phyloP scores from a whole-genome alignment of 1,140 invertebrate genomes.

The Gryon sp. region DNA sequence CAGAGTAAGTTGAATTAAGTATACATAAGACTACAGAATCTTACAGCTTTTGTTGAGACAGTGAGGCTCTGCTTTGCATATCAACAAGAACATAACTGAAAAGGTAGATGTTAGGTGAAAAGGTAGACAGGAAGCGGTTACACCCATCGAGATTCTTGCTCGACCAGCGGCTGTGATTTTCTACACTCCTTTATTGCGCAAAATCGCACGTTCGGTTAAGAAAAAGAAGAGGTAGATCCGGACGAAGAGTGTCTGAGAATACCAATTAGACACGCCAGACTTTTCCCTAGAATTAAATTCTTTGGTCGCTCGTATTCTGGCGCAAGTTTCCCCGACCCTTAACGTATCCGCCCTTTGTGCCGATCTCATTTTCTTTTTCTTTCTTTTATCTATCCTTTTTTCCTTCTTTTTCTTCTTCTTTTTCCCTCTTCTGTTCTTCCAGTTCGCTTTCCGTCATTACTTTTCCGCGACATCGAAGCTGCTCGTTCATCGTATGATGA shows the following conservation, averaged over 20 bases:
- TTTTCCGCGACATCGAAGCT: constrained; percentile 31
- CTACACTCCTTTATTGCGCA: constrained; percentile 47
- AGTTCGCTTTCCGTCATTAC: constrained; percentile 2
- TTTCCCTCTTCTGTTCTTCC: neutral
- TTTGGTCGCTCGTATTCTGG: constrained; percentile 21
- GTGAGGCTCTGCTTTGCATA: constrained; percentile 40
- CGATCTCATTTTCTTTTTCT: neutral
- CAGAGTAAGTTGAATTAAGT: constrained; percentile 29
- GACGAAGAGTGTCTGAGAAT: constrained; percentile 35
- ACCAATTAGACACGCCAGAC: constrained; percentile 47
- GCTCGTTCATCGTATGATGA: constrained; percentile 30
- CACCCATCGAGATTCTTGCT: constrained; percentile 33
- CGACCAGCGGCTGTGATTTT: constrained; percentile 42
- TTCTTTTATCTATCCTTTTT: neutral
- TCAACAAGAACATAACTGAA: constrained; percentile 22
- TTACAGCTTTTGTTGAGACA: constrained; percentile 31
- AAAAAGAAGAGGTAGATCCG: constrained; percentile 38
- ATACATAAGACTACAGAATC: constrained; percentile 30
- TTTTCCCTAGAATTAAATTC: constrained; percentile 45
- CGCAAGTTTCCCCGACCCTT: too few relatives aligned
- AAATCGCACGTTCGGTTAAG: constrained; percentile 40
- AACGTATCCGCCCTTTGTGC: neutral
- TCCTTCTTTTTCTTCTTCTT: neutral
- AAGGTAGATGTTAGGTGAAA: neutral
- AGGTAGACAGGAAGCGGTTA: constrained; percentile 26